Base-by-base conservation (phyloP, 1,140 invertebrate genomes). In the Eciton burchellii region DNA sequence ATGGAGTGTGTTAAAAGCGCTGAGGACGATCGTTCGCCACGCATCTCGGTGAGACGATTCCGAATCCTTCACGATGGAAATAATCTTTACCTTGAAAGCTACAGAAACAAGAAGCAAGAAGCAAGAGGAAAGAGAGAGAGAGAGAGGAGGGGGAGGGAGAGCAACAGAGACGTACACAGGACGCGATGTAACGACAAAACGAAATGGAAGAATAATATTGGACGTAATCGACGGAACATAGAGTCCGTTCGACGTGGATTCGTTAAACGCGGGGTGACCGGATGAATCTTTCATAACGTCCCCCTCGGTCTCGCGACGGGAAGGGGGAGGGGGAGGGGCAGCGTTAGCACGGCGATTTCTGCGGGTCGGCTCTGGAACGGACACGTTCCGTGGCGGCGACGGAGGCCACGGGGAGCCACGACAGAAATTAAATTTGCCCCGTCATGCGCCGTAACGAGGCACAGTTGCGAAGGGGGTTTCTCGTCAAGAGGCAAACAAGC, bases 391-490 rank as follows among this genome's bases (percentile, higher is more conserved):
- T 19, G 14, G 9, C 72, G 26, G 77, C 73, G 54, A 60, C 41
- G 26, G 74, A n/a, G 41, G 29, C 47, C n/a, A n/a, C n/a, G n/a
- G 29, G 29, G 65, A 82, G 70, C n/a, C 43, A 19, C 59, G 19
- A 52, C 19, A 88, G 77, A 89, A 89, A 90, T 90, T 86, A 89
- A 90, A 91, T 90, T 89, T 88, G 84, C 85, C 73, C 68, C 29
- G 81, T 82, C 74, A 66, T 24, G 70, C 71, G 73, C 49, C 59
- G 88, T 85, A 90, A 90, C 88, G 83, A 84, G 47, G 82, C 71
- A 84, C 81, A 2, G 35, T 35, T 35, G 88, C 81, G 82, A 87
- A 65, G 71, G 60, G 82, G 24, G 74, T 77, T 59, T 70, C 83
- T 84, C 54, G 82, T 77, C 60, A 77, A 66, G 47, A 65, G 26